phyloP scores from a whole-genome alignment of 37 sponge, comb jelly and placozoan genomes.

The Haliclona indistincta region DNA sequence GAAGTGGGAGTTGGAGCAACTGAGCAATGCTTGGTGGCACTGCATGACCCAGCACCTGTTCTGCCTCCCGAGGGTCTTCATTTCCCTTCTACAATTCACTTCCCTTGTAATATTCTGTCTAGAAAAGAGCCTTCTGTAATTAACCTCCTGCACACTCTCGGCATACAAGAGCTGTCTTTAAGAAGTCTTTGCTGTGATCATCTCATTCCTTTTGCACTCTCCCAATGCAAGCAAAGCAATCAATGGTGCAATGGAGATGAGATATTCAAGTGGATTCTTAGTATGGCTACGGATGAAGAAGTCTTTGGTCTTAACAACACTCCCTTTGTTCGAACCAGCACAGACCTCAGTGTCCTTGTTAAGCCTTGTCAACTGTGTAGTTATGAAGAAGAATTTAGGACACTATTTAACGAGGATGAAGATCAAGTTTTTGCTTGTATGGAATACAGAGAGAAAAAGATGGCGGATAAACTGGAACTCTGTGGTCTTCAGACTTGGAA shows the following conservation, averaged over 20 bases:
- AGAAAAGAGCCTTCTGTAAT: not conserved
- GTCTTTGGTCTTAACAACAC: not conserved
- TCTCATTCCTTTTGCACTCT: conserved; percentile 26
- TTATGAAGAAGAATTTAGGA: conserved; percentile 19
- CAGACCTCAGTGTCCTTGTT: not conserved
- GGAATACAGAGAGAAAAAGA: conserved; percentile 1
- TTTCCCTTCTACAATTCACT: conserved; percentile 10
- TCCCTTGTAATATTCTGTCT: conserved; percentile 32
- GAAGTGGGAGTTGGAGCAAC: conserved; percentile 35
- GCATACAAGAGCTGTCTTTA: conserved; percentile 3
- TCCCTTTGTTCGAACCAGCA: conserved; percentile 9
- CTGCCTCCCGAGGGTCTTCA: conserved; percentile 2
- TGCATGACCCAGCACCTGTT: conserved; percentile 3
- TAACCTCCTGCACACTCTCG: conserved; percentile 10
- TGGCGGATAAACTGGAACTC: not conserved
- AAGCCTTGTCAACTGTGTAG: conserved; percentile 35
- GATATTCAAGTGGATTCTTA: conserved; percentile 38
- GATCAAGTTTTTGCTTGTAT: conserved; percentile 24
- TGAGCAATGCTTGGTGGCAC: not conserved
- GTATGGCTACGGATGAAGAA: not conserved
- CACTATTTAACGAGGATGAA: conserved; percentile 10
- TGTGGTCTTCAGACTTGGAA: conserved; percentile 51
- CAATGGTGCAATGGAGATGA: conserved; percentile 20
- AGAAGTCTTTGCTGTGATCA: conserved; percentile 11
- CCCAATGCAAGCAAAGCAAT: not conserved